These are phyloP conservation scores for Rhysida immarginata DNA, from an alignment of 1,140 invertebrate genomes.

Conservation along the genomic window DNA sequence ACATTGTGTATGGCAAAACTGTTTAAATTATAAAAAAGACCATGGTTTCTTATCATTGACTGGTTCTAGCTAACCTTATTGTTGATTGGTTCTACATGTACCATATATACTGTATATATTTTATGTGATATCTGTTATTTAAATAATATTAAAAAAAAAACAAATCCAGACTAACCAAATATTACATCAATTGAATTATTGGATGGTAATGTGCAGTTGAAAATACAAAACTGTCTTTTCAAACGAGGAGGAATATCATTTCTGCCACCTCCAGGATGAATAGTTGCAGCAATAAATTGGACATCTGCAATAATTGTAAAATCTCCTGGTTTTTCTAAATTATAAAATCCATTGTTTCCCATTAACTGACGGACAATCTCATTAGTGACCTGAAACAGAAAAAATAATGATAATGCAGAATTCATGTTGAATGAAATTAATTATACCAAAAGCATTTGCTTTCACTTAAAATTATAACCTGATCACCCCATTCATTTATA, in stretches of 20 bases:
- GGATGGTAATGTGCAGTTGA: conserved; percentile 84
- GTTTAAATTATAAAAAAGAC: no score
- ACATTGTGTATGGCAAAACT: no score
- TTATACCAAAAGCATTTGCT: no score
- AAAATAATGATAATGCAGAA: neutral
- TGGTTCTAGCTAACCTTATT: no score
- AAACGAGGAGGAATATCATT: conserved; percentile 90
- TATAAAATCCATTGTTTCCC: conserved; percentile 95
- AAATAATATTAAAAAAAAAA: no score
- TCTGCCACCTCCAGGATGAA: conserved; percentile 81
- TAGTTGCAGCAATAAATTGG: conserved; percentile 87
- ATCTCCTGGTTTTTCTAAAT: conserved; percentile 90
- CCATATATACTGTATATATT: no score
- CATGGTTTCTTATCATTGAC: no score
- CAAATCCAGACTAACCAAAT: conserved; percentile 45
- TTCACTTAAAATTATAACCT: no score
- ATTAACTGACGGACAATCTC: conserved; percentile 92
- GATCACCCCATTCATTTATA: conserved; percentile 89
- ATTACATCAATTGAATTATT: conserved; percentile 74
- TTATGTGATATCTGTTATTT: no score
- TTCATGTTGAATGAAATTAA: no score
- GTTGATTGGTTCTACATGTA: no score
- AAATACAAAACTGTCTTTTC: conserved; percentile 87
- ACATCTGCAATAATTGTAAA: conserved; percentile 83
- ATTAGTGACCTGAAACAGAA: conserved; percentile 50